phyloP scores from a whole-genome alignment of 2,888 invertebrate species.

The Tinea trinotella region DNA sequence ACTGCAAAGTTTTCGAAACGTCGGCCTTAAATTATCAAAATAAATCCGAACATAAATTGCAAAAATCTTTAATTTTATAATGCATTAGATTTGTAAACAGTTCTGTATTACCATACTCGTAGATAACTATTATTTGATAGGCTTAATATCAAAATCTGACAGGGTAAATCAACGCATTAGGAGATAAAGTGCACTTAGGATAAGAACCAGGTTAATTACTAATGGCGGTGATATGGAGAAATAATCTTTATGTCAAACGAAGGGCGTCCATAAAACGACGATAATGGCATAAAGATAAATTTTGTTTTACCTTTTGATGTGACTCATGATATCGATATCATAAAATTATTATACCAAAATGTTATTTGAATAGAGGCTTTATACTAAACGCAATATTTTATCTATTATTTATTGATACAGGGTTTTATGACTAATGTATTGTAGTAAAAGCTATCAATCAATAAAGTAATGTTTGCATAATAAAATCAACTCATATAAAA shows the following conservation, averaged over 20 bases:
- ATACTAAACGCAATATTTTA: neutral
- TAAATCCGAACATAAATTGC: no score
- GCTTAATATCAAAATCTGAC: neutral
- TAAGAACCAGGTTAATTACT: neutral
- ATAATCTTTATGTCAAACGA: neutral
- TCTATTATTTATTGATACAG: neutral
- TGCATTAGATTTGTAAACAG: neutral
- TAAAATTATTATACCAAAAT: constrained; percentile 1
- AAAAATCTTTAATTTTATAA: no score
- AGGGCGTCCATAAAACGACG: neutral
- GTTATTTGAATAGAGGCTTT: neutral
- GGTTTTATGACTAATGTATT: neutral
- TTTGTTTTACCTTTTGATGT: neutral
- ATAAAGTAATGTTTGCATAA: no score
- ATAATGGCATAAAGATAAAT: neutral
- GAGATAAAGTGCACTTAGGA: neutral
- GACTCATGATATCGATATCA: constrained; percentile 5
- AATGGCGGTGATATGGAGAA: neutral
- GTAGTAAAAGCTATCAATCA: neutral
- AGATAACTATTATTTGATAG: neutral
- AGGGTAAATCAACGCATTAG: neutral
- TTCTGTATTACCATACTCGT: neutral
- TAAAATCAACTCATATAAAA: no score
- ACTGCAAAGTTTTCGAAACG: no score
- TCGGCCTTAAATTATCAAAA: no score